A percentile compares a stretch with the other conserved stretches of the same genome.
These are phyloP conservation scores for Gastrophryne carolinensis DNA, from an alignment of 2,797 vertebrate genomes.

Conservation along the genomic window DNA sequence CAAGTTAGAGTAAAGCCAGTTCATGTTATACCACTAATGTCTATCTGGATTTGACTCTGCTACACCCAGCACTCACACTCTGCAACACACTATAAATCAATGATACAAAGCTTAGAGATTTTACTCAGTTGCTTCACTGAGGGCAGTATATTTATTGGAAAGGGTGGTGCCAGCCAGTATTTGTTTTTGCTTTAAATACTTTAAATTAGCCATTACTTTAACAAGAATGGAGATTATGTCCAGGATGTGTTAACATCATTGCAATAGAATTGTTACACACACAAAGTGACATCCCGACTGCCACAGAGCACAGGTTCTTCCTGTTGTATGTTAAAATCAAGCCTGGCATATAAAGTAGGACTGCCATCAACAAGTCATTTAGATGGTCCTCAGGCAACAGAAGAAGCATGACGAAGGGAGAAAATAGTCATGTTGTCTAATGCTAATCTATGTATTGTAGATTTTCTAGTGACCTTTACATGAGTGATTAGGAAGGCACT, in stretches of 20 bases:
- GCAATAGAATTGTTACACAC: slow-evolving; percentile 44
- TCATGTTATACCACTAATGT: too few relatives aligned
- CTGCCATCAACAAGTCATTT: slow-evolving; percentile 16
- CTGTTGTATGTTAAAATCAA: slow-evolving; percentile 11
- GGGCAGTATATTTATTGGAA: neutral
- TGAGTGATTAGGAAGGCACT: neutral
- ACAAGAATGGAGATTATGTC: slow-evolving; percentile 41
- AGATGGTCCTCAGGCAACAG: slow-evolving; percentile 31
- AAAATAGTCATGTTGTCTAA: slow-evolving; percentile 8
- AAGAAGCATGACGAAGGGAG: slow-evolving; percentile 1
- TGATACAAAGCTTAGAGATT: too few relatives aligned
- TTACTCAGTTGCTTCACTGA: too few relatives aligned
- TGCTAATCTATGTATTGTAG: slow-evolving; percentile 12
- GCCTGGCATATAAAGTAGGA: slow-evolving; percentile 35
- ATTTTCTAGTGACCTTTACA: slow-evolving; percentile 31
- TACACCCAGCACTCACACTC: too few relatives aligned
- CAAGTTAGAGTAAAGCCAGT: too few relatives aligned
- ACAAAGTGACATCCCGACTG: slow-evolving; percentile 26
- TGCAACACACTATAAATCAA: too few relatives aligned
- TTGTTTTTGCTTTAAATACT: slow-evolving; percentile 1
- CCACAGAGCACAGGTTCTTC: slow-evolving; percentile 17
- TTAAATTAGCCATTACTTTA: slow-evolving; percentile 17
- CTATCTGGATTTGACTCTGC: too few relatives aligned
- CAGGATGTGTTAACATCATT: slow-evolving; percentile 43
- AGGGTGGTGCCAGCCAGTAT: neutral